These are phyloP conservation scores for Cotesia congregata DNA, from an alignment of 2,888 invertebrate genomes.

Conservation along the genomic window DNA sequence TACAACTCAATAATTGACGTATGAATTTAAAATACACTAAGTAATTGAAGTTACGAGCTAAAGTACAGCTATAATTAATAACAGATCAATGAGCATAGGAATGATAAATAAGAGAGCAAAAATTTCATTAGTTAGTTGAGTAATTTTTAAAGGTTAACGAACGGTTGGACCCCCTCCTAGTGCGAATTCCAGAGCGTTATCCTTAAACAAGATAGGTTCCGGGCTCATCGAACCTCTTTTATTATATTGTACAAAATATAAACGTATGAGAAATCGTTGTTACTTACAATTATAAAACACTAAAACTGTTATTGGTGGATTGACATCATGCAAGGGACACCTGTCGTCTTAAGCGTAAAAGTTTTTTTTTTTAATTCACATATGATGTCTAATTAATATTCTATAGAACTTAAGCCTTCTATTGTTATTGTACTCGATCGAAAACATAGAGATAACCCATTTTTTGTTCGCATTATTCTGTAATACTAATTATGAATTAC, in stretches of 20 bases:
- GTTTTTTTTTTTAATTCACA: neutral
- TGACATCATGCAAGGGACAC: slow-evolving; percentile 8
- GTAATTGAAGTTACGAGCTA: neutral
- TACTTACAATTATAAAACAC: neutral
- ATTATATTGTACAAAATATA: neutral
- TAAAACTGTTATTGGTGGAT: slow-evolving; percentile 4
- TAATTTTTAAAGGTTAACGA: slow-evolving; percentile 28
- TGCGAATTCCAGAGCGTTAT: slow-evolving; percentile 27
- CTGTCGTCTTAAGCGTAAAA: slow-evolving; percentile 6
- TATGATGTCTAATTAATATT: neutral
- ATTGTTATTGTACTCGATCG: no score
- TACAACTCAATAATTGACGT: neutral
- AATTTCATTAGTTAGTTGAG: slow-evolving; percentile 22
- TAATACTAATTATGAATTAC: neutral
- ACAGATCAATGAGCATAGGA: neutral
- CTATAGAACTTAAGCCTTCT: no score
- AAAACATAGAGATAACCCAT: neutral
- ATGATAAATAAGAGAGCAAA: neutral
- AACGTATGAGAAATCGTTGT: neutral
- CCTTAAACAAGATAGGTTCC: slow-evolving; percentile 26
- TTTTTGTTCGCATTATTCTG: slow-evolving; percentile 5
- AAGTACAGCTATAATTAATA: neutral
- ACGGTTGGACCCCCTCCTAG: slow-evolving; percentile 15
- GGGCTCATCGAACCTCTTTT: slow-evolving; percentile 17
- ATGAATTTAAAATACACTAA: neutral